Base-by-base conservation (phyloP, 2,888 invertebrate genomes). In the Leucania comma region DNA sequence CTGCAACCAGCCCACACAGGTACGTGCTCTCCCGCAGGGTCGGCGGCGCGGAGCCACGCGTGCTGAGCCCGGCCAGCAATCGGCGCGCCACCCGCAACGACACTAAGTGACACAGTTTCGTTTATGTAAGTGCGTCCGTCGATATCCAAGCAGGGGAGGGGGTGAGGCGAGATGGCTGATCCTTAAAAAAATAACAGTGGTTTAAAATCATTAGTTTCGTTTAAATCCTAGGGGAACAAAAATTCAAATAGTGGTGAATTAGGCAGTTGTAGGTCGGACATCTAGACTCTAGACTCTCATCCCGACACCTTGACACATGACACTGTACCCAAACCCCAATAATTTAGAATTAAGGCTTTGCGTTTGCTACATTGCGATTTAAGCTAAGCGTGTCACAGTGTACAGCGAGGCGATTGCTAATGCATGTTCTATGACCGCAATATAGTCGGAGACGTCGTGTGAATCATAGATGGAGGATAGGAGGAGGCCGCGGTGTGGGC, bases 121-220 rank as follows among this genome's bases (percentile, higher is more conserved):
- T 89, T 91, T 90, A 90, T 87, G 87, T 90, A 91, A 90, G 90
- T 88, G 81, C 86, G 83, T 84, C 72, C 80, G 81, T 88, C 86
- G 85, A 88, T 90, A 88, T 82, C 81, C 78, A 82, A 81, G 84
- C 78, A 84, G 71, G 81, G 76, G 67, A 60, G 68, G 56, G 70
- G 72, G 56, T 22, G 63, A 57, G 72, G 66, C 71, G 70, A 68
- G 53, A 46, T 62, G 58, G 35, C 42, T 50, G 24, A 71, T 50
- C 56, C 51, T 29, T 8, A 50, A 63, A 48, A 70, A 73, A 79
- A 75, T 3, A 60, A 38, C 26, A 58, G 22, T 68, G 42, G 10
- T 62, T 50, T 22, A 67, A 59, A 66, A 56, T 26, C 38, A 20
- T 20, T 58, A 42, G 22, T 42, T 12, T 24, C 12, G 8, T 56